Percentiles rank a stretch among this genome's conserved stretches.
Evolutionary conservation across 2,888 invertebrate genomes (phyloP).

Genomic region (Molanna angustata): DNA sequence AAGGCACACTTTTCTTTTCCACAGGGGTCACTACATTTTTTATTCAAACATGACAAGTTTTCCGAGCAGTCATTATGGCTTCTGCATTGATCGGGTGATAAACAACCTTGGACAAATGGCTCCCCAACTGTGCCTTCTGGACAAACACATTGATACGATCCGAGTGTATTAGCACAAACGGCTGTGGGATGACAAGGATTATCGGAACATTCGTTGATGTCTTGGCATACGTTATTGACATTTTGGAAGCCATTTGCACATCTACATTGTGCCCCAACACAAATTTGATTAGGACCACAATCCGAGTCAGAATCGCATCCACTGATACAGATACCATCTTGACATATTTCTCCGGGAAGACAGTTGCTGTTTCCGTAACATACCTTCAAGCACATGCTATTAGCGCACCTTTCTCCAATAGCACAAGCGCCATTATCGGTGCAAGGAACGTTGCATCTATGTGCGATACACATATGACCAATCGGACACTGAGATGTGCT

Average conservation of each 20-base stretch:
- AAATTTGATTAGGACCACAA: slow-evolving; percentile 76
- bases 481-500: slow-evolving; percentile 70
- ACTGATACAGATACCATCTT: slow-evolving; percentile 74
- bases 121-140: slow-evolving; percentile 76
- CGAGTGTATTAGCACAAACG: slow-evolving; percentile 73
- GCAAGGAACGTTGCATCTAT: slow-evolving; percentile 77
- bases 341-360: slow-evolving; percentile 84
- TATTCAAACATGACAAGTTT: slow-evolving; percentile 69
- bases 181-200: slow-evolving; percentile 78
- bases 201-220: slow-evolving; percentile 80
- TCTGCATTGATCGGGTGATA: slow-evolving; percentile 72
- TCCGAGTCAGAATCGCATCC: slow-evolving; percentile 82
- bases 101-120: slow-evolving; percentile 66
- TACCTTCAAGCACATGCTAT: slow-evolving; percentile 77
- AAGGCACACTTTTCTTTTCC: slow-evolving; percentile 67
- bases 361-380: slow-evolving; percentile 90
- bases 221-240: slow-evolving; percentile 71
- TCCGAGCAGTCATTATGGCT: slow-evolving; percentile 72
- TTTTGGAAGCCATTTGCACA: slow-evolving; percentile 75
- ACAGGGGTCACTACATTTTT: slow-evolving; percentile 82
- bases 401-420: slow-evolving; percentile 78
- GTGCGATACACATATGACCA: slow-evolving; percentile 74
- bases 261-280: slow-evolving; percentile 69
- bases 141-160: slow-evolving; percentile 78
- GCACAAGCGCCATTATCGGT: slow-evolving; percentile 72